Evolutionary conservation across 2,113 vertebrate species (phyloP), one percentile per base, ranked within the genome.

Genomic region (Gnathonemus echidnorhynchus): DNA sequence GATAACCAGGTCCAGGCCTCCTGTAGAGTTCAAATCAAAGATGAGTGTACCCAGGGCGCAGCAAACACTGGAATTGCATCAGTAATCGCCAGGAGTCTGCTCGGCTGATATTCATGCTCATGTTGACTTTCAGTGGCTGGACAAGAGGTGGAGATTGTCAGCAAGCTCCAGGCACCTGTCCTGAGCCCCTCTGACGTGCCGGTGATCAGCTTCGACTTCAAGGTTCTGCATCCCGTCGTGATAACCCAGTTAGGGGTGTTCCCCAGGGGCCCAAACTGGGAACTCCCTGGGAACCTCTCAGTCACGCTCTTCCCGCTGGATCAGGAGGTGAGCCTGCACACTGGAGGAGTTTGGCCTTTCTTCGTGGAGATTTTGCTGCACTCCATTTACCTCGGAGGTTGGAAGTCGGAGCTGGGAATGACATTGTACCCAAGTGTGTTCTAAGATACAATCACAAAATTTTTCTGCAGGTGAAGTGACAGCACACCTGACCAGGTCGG

Each of bases 191-290:
- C 97, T 0, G 97, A 97, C 31, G 97, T 97, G 92, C 94, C 94
- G 1, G 92, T 96, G 10, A 94, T 99, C 90, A 98, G 97, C 27
- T 95, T 99, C 94, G 97, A 98, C 92, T 99, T 99, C 39, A 97
- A 97, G 89, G 97, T 99, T 24, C 97, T 98, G 90, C 97, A 99
- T 93, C 97, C 98, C 0, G 96, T 99, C 74, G 96, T 99, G 77
- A 98, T 99, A 90, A 99, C 97, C 52, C 96, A 96, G 87, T 96
- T 99, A 0, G 98, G 98, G 56, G 97, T 98, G 58, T 98, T 99
- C 94, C 95, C 97, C 50, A 95, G 96, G 46, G 93, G 95, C 24
- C 92, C 92, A 17, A 92, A 66, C 4, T 92, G 92, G 19, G 96
- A 96, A 86, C 97, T 98, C 92, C 97, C 96, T 88, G 96, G 96